Evolutionary conservation across 2,888 invertebrate species (phyloP).

Genomic region (Pycnomerus fuliginosus): DNA sequence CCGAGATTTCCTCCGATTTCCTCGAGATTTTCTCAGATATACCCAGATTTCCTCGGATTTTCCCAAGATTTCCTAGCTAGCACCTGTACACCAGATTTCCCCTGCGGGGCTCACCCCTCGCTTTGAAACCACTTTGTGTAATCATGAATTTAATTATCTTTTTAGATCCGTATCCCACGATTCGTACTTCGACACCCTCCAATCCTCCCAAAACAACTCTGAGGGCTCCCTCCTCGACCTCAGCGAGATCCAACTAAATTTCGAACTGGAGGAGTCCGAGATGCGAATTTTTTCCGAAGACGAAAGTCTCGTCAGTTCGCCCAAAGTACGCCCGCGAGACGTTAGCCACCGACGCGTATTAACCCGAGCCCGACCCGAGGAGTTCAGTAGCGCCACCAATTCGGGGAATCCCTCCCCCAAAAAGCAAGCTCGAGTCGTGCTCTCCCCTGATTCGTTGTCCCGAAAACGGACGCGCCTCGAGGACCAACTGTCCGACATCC

Average conservation of each 20-base stretch:
- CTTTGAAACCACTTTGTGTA: too few relatives aligned
- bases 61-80: too few relatives aligned
- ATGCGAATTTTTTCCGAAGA: conserved; percentile 89
- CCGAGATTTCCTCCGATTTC: too few relatives aligned
- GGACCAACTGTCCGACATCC: conserved; percentile 75
- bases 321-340: conserved; percentile 55
- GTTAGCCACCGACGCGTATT: conserved; percentile 55
- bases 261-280: conserved; percentile 82
- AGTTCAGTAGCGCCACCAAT: conserved; percentile 57
- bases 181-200: conserved; percentile 86
- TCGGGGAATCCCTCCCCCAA: conserved; percentile 62
- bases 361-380: conserved; percentile 57
- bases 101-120: too few relatives aligned
- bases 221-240: conserved; percentile 62
- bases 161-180: conserved; percentile 83
- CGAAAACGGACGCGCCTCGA: conserved; percentile 71
- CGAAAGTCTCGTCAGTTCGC: conserved; percentile 67
- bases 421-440: conserved; percentile 59
- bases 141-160: too few relatives aligned
- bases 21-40: too few relatives aligned
- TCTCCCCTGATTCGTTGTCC: conserved; percentile 56
- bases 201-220: conserved; percentile 56
- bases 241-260: conserved; percentile 80
- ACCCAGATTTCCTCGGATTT: too few relatives aligned
- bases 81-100: too few relatives aligned